phyloP scores from a whole-genome alignment of 2,888 invertebrate species.

The Caenorhabditis sp. region DNA sequence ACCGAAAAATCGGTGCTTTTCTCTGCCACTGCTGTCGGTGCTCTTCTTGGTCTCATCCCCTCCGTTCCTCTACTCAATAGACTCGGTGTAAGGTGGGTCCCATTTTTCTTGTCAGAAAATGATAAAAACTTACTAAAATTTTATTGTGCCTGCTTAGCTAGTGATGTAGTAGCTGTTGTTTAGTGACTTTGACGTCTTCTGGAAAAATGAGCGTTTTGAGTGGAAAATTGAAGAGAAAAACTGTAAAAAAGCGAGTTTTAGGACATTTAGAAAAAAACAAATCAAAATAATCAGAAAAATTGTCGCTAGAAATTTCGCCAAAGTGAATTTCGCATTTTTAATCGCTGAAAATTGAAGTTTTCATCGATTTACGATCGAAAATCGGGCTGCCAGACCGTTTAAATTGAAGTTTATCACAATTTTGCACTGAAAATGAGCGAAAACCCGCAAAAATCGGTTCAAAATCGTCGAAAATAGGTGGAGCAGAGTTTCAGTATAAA shows the following conservation, averaged over 20 bases:
- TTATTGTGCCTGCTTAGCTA: neutral
- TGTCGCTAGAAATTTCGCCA: too few species aligned
- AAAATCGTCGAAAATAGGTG: neutral
- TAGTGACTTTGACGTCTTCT: slow-evolving; percentile 20
- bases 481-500: neutral
- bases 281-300: neutral
- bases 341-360: too few species aligned
- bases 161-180: neutral
- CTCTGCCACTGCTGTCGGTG: slow-evolving; percentile 58
- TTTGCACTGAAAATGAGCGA: neutral
- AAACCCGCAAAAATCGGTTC: neutral
- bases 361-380: neutral
- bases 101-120: neutral
- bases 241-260: too few species aligned
- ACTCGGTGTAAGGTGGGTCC: slow-evolving; percentile 50
- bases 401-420: neutral
- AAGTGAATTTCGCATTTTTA: too few species aligned
- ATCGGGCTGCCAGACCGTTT: neutral
- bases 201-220: neutral
- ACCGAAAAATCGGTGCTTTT: slow-evolving; percentile 55
- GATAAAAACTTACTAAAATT: neutral
- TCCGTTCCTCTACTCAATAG: slow-evolving; percentile 47
- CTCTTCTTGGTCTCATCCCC: slow-evolving; percentile 53
- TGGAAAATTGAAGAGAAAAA: neutral
- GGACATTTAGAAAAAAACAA: neutral